Conservation (phyloP, 2,797 vertebrate genomes). For the Potorous gilbertii region DNA sequence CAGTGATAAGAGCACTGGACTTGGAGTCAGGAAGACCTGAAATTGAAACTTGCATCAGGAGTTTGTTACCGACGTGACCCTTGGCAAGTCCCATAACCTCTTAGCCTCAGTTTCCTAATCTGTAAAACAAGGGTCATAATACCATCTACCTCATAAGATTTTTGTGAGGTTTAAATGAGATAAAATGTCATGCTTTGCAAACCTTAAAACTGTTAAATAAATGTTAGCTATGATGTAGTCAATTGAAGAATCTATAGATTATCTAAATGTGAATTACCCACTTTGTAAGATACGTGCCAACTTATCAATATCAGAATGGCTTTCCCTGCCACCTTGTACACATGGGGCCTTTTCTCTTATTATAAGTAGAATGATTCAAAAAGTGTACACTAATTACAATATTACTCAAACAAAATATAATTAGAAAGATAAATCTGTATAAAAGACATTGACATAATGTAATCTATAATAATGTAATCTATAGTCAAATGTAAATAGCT, state of each 20-base stretch:
- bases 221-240: neutral
- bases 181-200: neutral
- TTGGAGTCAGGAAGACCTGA: neutral
- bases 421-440: conserved; percentile 55
- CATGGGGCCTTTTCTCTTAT: neutral
- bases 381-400: conserved; percentile 40
- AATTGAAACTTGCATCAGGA: neutral
- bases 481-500: conserved; percentile 38
- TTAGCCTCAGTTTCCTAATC: neutral
- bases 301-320: conserved; percentile 4
- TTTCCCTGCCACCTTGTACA: conserved; percentile 9
- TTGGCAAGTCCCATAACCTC: neutral
- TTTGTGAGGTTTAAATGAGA: neutral
- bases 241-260: conserved; percentile 43
- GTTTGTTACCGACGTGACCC: neutral
- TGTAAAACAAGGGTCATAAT: neutral
- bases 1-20: neutral
- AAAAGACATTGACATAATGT: conserved; percentile 33
- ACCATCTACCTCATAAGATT: neutral
- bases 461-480: neutral
- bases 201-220: neutral
- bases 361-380: neutral
- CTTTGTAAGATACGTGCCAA: conserved; percentile 40
- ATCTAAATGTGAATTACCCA: conserved; percentile 45
- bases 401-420: conserved; percentile 27